Base-by-base conservation (phyloP, 30 jellyfish, hydroid and myxozoan species). In the Phacellophora camtschatica region DNA sequence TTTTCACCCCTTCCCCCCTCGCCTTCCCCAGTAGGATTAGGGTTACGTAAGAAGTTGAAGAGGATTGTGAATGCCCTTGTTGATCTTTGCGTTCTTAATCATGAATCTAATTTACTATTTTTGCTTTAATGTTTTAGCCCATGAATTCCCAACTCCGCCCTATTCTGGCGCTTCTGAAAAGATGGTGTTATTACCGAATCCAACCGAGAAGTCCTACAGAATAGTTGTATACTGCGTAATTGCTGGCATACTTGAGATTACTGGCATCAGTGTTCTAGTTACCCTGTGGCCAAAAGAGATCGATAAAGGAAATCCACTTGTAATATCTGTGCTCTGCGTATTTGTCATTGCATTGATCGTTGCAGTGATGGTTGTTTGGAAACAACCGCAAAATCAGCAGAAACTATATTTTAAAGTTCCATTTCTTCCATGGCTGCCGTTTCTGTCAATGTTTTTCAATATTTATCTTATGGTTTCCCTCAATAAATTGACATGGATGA, bases 371-470 rank as follows among this genome's bases (percentile, higher is more conserved):
- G 29, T 64, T n/a, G 71, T 85, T 28, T 73, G 85, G 70, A 29
- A 41, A 16, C 75, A 73, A 61, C 96, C 91, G 3, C 83, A 77
- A 56, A 86, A 76, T 51, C 81, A 57, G 37, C 92, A 86, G 34
- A 41, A 74, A 35, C 82, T 86, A 15, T 76, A 54, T 42, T 86
- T 86, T 66, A 77, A 86, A 51, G 96, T 68, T 22, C 96, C 96
- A 13, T 55, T 86, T 10, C 42, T 86, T 6, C 96, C 96, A 32
- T 66, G 87, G 96, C 19, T 86, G 32, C 96, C 96, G 6, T 88
- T 86, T 46, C 49, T 77, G 51, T 88, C 87, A 2, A 39, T 86
- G 32, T 86, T 86, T 55, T 64, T 66, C 19, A 86, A 86, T 56
- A 64, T 86, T 23, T 86, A 86, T 61, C 65, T 86, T 27, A 54